These are phyloP conservation scores for Tigriopus californicus DNA, from an alignment of 2,888 invertebrate genomes.

Conservation along the genomic window DNA sequence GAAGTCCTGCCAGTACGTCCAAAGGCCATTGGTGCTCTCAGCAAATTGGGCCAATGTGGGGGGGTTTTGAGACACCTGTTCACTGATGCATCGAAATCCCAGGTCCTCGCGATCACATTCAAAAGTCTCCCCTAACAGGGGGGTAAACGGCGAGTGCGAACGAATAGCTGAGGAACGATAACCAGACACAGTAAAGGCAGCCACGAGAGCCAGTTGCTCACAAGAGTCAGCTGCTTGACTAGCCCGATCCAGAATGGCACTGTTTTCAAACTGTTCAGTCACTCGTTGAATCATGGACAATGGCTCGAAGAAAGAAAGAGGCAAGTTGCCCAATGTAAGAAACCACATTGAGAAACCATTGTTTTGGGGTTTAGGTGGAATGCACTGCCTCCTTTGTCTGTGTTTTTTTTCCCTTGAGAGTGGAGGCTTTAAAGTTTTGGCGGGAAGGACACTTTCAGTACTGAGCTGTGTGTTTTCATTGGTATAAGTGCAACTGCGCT, in stretches of 20 bases:
- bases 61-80: constrained; percentile 97
- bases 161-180: constrained; percentile 36
- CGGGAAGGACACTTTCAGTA: too few species aligned
- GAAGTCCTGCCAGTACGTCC: constrained; percentile 97
- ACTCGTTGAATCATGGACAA: constrained; percentile 93
- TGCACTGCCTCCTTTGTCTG: too few species aligned
- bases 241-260: constrained; percentile 68
- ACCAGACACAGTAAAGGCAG: constrained; percentile 68
- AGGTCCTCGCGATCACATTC: constrained; percentile 93
- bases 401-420: too few species aligned
- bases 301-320: constrained; percentile 96
- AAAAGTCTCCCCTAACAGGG: constrained; percentile 82
- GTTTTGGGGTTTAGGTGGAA: too few species aligned
- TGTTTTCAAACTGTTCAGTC: constrained; percentile 95
- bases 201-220: constrained; percentile 84
- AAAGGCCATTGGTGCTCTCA: constrained; percentile 53
- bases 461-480: constrained; percentile 42
- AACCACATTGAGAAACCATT: too few species aligned
- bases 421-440: too few species aligned
- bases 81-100: constrained; percentile 82
- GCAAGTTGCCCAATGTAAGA: constrained; percentile 99
- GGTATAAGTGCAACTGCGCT: constrained; percentile 36
- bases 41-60: constrained; percentile 91
- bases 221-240: constrained; percentile 59
- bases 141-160: constrained; percentile 95